Conservation (phyloP, 64 coral and sea anemone genomes). For the Pachyseris speciosa region DNA sequence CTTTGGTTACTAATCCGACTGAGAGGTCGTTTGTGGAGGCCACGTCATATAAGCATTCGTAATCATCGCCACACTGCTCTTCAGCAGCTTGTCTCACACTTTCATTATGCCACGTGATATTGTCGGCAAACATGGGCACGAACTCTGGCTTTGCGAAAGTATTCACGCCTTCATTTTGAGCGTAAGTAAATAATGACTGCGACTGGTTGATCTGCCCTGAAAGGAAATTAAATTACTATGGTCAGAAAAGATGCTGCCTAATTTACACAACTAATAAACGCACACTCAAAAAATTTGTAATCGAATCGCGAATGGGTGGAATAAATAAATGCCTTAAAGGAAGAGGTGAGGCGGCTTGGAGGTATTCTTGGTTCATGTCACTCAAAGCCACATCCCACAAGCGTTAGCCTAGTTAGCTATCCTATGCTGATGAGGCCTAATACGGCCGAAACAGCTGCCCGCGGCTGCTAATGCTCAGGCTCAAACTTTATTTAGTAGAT, state of each 20-base stretch:
- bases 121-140: conserved; percentile 44
- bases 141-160: conserved; percentile 6
- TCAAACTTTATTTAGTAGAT: too few relatives aligned
- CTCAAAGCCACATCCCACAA: too few relatives aligned
- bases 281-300: too few relatives aligned
- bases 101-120: conserved; percentile 11
- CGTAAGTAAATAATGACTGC: conserved; percentile 49
- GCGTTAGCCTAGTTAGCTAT: too few relatives aligned
- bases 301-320: too few relatives aligned
- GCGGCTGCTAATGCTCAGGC: too few relatives aligned
- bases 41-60: conserved; percentile 45
- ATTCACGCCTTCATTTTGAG: conserved; percentile 1
- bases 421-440: too few relatives aligned
- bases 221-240: neutral
- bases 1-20: conserved; percentile 37
- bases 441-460: too few relatives aligned
- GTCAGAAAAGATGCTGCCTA: neutral
- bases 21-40: conserved; percentile 44
- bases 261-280: neutral
- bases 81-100: neutral
- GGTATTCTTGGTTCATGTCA: too few relatives aligned
- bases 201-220: conserved; percentile 58
- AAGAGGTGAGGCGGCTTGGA: too few relatives aligned
- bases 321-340: too few relatives aligned
- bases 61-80: conserved; percentile 1